These are phyloP conservation scores for Euglossa dilemma DNA, from an alignment of 1,140 invertebrate species.

Conservation along the genomic window DNA sequence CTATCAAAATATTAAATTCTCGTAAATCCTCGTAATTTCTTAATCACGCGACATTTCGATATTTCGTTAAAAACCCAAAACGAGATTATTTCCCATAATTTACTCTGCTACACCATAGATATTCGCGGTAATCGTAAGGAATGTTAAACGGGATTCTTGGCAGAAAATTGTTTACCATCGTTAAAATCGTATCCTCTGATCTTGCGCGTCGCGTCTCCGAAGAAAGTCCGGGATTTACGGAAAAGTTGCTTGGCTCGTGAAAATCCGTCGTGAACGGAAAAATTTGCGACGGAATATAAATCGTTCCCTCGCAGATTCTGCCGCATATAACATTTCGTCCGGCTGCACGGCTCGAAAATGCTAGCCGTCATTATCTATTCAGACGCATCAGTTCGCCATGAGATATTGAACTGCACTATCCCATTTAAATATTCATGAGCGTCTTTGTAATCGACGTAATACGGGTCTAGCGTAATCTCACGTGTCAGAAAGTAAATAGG, in stretches of 20 bases:
- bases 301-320: constrained; percentile 33
- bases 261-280: too few relatives aligned
- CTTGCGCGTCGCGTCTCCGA: too few relatives aligned
- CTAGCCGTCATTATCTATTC: constrained; percentile 65
- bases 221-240: neutral
- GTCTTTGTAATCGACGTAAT: constrained; percentile 71
- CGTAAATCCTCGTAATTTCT: too few relatives aligned
- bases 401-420: constrained; percentile 69
- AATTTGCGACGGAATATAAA: constrained; percentile 27
- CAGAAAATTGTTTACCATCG: too few relatives aligned
- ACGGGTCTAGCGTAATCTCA: constrained; percentile 66
- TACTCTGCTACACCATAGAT: too few relatives aligned
- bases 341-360: constrained; percentile 62
- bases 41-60: too few relatives aligned
- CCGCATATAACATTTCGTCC: constrained; percentile 46
- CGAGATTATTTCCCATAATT: too few relatives aligned
- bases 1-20: too few relatives aligned
- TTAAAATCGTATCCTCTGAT: too few relatives aligned
- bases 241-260: neutral
- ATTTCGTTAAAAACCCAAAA: too few relatives aligned
- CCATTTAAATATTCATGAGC: constrained; percentile 71
- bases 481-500: constrained; percentile 68
- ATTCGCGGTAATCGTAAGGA: too few relatives aligned
- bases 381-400: constrained; percentile 55
- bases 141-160: too few relatives aligned